Evolutionary conservation across 2,888 invertebrate species (phyloP).

Genomic region (Choreutis nemorana): DNA sequence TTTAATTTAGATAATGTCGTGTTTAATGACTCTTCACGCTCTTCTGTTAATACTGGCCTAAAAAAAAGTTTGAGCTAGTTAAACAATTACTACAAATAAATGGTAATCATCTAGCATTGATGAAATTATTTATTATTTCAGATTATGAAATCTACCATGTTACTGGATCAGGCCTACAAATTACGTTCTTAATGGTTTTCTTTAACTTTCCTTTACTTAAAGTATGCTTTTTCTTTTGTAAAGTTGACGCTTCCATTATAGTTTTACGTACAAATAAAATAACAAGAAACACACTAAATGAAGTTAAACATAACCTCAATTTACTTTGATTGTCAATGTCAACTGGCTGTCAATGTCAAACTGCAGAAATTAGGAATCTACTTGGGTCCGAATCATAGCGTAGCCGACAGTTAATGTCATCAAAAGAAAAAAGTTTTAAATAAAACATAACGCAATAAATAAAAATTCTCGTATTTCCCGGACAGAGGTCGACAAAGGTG

Average conservation of each 20-base stretch:
- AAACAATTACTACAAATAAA: background rate
- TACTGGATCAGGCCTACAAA: constrained; percentile 43
- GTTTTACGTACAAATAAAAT: too few relatives aligned
- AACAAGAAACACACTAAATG: too few relatives aligned
- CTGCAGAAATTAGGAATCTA: too few relatives aligned
- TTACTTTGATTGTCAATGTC: too few relatives aligned
- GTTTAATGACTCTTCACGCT: constrained; percentile 22
- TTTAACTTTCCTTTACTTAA: constrained; percentile 48
- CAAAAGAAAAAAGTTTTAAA: too few relatives aligned
- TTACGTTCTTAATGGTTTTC: constrained; percentile 49
- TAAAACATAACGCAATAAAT: too few relatives aligned
- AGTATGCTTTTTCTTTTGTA: constrained; percentile 32
- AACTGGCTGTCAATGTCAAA: too few relatives aligned
- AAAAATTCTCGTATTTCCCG: too few relatives aligned
- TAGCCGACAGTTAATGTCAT: too few relatives aligned
- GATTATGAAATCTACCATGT: constrained; percentile 29
- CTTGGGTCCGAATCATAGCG: too few relatives aligned
- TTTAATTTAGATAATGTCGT: constrained; percentile 23
- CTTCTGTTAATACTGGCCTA: constrained; percentile 35
- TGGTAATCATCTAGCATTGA: constrained; percentile 1
- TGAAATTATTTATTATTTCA: background rate
- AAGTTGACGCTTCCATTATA: constrained; percentile 34
- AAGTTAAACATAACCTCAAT: too few relatives aligned
- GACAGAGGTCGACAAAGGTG: too few relatives aligned
- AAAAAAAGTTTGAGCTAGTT: constrained; percentile 7